Base-by-base conservation (phyloP, 2,797 vertebrate species). In the Anolis apletophallus region DNA sequence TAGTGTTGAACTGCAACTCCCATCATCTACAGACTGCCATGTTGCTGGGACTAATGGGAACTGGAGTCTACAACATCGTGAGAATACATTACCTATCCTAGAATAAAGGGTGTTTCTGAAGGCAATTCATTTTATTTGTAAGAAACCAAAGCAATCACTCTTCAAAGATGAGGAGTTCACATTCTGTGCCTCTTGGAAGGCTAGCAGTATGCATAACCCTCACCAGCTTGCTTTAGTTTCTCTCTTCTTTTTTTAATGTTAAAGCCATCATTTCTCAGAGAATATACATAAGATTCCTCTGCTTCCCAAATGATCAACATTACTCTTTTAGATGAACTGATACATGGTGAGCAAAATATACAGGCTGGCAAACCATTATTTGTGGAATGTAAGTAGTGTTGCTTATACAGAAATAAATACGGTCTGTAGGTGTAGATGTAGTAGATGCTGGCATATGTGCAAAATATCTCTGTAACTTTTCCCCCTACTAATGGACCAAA, bases 381-480 rank as follows among this genome's bases (percentile, higher is more conserved):
- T 86, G 81, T 74, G 69, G 71, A 73, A 81, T 64, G 57, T 46
- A 86, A 74, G 74, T 80, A 74, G 21, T 61, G n/a, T 52, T 64
- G 57, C 16, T 36, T 86, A 50, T 64, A 36, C 69, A 19, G 19
- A 77, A 85, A 55, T 80, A 57, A 85, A 29, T 78, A n/a, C 32
- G 21, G 32, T 80, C 23, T 55, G 69, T 74, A 75, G 69, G 57
- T 6, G 32, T 81, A 23, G 29, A 34, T 81, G 55, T 14, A 81
- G 69, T 80, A 34, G n/a, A 61, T 80, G 2, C 17, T 74, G 77
- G 85, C 32, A 64, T 83, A 73, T 3, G 54, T 50, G 16, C 69
- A 75, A 74, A 85, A 73, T 86, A 67, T 71, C 26, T 79, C 61
- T 78, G 29, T 29, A n/a, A 68, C 26, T 5, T 32, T 13, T 3